A percentile compares a stretch with the other conserved stretches of the same genome.
phyloP scores from a whole-genome alignment of 2,797 vertebrate species.

The Botia almorhae region DNA sequence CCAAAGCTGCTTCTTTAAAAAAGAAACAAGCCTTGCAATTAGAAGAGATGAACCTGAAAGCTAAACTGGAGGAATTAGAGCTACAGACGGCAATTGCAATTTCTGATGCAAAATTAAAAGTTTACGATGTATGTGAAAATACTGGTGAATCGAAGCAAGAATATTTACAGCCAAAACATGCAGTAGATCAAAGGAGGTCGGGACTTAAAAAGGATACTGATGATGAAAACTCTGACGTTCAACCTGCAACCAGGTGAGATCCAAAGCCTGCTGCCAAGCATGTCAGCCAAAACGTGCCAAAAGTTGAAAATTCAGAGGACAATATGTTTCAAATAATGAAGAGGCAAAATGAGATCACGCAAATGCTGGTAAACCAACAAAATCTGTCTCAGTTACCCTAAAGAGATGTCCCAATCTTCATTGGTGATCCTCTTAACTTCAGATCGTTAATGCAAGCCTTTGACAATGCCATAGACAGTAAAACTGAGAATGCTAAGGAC shows the following conservation, averaged over 20 bases:
- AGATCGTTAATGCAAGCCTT: too few relatives aligned
- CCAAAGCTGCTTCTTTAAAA: slow-evolving; percentile 3
- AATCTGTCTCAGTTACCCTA: too few relatives aligned
- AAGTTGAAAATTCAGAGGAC: too few relatives aligned
- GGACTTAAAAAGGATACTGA: background rate
- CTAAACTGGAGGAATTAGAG: background rate
- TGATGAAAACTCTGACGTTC: background rate
- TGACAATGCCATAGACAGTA: too few relatives aligned
- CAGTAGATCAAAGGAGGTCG: background rate
- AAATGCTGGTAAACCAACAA: too few relatives aligned
- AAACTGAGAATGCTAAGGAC: too few relatives aligned
- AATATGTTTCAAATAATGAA: too few relatives aligned
- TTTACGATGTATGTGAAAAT: background rate
- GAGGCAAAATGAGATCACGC: too few relatives aligned
- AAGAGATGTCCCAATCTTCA: too few relatives aligned
- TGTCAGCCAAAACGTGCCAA: too few relatives aligned
- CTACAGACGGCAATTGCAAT: background rate
- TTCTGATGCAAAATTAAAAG: slow-evolving; percentile 1
- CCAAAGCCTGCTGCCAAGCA: too few relatives aligned
- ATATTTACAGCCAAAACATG: background rate
- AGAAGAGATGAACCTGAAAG: background rate
- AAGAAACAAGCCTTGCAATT: background rate
- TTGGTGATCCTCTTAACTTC: too few relatives aligned
- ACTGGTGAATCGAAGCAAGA: background rate
- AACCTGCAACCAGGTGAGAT: background rate